phyloP scores from a whole-genome alignment of 2,797 vertebrate species.

The Cuculus canorus region DNA sequence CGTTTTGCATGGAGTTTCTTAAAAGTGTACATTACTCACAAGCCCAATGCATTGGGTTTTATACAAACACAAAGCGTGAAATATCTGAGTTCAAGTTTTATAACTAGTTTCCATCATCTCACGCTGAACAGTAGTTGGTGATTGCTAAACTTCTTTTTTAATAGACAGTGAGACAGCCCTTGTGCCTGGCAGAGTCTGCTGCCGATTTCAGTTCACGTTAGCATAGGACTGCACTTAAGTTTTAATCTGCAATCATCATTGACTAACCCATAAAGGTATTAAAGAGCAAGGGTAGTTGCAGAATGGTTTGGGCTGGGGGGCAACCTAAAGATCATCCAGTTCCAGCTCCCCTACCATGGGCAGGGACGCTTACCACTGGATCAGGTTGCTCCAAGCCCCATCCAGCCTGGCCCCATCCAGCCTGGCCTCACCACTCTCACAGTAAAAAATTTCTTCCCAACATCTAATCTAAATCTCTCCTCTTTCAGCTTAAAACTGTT shows the following conservation, averaged over 20 bases:
- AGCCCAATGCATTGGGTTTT: rapidly evolving
- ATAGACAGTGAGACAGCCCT: rapidly evolving
- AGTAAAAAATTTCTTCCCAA: too few relatives aligned
- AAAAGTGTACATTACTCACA: rapidly evolving
- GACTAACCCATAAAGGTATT: background rate
- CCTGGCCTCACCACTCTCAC: too few relatives aligned
- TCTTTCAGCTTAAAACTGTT: too few relatives aligned
- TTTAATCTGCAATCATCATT: rapidly evolving
- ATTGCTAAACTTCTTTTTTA: too few relatives aligned
- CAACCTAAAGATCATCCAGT: too few relatives aligned
- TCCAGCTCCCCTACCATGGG: too few relatives aligned
- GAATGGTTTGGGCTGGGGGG: too few relatives aligned
- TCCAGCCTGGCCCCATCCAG: too few relatives aligned
- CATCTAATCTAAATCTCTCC: too few relatives aligned
- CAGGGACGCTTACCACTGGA: too few relatives aligned
- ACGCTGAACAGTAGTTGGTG: background rate
- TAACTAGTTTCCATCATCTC: background rate
- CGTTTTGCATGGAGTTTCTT: background rate
- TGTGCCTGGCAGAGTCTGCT: rapidly evolving
- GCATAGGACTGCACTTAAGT: rapidly evolving
- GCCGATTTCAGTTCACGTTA: rapidly evolving
- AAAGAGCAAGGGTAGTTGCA: rapidly evolving
- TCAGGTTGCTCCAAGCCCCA: too few relatives aligned
- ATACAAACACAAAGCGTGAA: background rate
- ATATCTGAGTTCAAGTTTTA: rapidly evolving